Evolutionary conservation across 2,888 invertebrate species (phyloP).

Genomic region (Drosophila recens): DNA sequence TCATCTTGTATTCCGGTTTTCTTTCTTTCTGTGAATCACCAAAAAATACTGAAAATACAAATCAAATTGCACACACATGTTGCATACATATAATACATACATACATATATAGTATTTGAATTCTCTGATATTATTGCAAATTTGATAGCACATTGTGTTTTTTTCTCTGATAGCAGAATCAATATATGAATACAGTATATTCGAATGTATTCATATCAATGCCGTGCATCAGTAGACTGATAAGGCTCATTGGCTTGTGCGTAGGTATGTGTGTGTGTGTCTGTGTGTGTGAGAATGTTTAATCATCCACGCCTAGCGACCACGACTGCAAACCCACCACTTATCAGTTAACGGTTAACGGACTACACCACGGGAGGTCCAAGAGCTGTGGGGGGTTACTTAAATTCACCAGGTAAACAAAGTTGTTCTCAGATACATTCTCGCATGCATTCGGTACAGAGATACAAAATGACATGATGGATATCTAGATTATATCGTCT

Average conservation of each 20-base stretch:
- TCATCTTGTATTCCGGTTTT: conserved; percentile 69
- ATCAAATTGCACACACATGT: conserved; percentile 12
- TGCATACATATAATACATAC: neutral
- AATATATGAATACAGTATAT: conserved; percentile 3
- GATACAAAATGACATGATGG: neutral
- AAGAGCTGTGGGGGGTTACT: neutral
- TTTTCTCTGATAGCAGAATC: conserved; percentile 2
- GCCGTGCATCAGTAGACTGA: conserved; percentile 1
- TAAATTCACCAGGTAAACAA: conserved; percentile 7
- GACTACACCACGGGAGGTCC: neutral
- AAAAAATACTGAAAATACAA: conserved; percentile 28
- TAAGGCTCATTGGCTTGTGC: conserved; percentile 3
- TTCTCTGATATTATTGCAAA: conserved; percentile 3
- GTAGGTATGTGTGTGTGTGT: neutral
- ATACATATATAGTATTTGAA: no score
- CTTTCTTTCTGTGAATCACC: conserved; percentile 35
- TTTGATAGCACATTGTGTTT: conserved; percentile 1
- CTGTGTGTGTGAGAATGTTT: neutral
- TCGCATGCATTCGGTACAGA: neutral
- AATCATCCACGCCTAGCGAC: conserved; percentile 22
- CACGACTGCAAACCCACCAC: neutral
- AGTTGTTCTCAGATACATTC: conserved; percentile 4
- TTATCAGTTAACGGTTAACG: conserved; percentile 10
- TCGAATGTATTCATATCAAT: conserved; percentile 4
- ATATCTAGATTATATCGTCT: neutral